Base-by-base conservation (phyloP, 2,888 invertebrate genomes). In the Cataglyphis altisquamis region DNA sequence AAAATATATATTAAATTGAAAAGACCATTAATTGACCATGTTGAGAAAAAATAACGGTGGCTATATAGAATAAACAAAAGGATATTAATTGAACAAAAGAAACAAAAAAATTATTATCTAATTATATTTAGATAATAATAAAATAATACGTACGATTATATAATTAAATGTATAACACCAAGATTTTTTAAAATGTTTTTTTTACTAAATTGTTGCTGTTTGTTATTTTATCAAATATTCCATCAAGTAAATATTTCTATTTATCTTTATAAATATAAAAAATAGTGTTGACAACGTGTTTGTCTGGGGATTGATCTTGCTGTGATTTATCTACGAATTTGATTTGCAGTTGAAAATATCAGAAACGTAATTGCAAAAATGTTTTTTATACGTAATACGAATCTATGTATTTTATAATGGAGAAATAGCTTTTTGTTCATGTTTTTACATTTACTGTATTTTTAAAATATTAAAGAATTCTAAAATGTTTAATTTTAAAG, bases 321-420 rank as follows among this genome's bases (percentile, higher is more conserved):
- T 77, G 39, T 66, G 39, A 75, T 66, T 77, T 55, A 39, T 66
- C 39, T 29, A 18, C 18, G 52, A 77, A 39, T 64, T 52, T 9
- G 4, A 39, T 39, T 55, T 39, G 25, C 25, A 52, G 12, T 66
- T 25, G 18, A 66, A 75, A 66, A 52, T 25, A 12, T 66, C 21
- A 8, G 10, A 52, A 63, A 60, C 4, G 32, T 48, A 48, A 48
- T 52, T 5, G 6, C n/a, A 39, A 39, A 52, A 66, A 75, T 39
- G 39, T 52, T 15, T 67, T 39, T 55, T n/a, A 8, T 5, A 15
- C 15, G 6, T 55, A 32, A 39, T 77, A 39, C 39, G 15, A 36
- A 55, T n/a, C 15, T 10, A 3, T 4, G 8, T 12, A 25, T 75
- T 52, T 75, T 66, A 6, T 66, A 1, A 12, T 2, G 12, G 25